Conservation (phyloP, 2,888 invertebrate genomes). For the Orchesella flavescens region DNA sequence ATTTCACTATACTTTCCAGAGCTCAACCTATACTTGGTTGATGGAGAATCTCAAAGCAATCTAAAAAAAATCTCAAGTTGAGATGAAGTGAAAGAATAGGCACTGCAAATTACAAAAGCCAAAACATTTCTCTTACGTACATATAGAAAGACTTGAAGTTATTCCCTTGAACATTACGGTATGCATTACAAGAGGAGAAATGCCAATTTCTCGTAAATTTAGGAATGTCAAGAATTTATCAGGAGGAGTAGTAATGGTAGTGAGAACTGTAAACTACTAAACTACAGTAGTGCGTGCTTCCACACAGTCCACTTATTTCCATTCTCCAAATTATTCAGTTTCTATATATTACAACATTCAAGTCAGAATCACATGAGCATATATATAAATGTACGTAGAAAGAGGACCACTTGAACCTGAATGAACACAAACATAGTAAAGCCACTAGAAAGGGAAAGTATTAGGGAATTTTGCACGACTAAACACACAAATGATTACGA, state of each 20-base stretch:
- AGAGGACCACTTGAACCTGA: not conserved
- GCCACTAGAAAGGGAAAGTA: too few species aligned
- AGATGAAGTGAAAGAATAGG: not conserved
- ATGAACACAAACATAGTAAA: too few species aligned
- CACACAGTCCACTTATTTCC: too few species aligned
- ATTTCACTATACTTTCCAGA: too few species aligned
- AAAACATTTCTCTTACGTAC: not conserved
- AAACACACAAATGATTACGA: not conserved
- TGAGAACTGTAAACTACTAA: conserved; percentile 4
- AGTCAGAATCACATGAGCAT: too few species aligned
- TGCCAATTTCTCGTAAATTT: conserved; percentile 54
- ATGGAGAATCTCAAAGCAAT: too few species aligned
- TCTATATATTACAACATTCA: too few species aligned
- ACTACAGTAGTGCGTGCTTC: too few species aligned
- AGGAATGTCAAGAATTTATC: conserved; percentile 53
- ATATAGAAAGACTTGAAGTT: not conserved
- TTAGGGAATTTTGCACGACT: too few species aligned
- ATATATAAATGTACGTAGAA: too few species aligned
- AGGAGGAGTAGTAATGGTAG: conserved; percentile 21
- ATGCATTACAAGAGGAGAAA: not conserved
- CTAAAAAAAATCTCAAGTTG: too few species aligned
- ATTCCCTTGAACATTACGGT: not conserved
- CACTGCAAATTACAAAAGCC: not conserved
- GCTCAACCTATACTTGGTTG: not conserved
- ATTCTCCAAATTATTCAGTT: too few species aligned